Percentiles rank a stretch among this genome's conserved stretches.
Conservation (phyloP, 2,113 vertebrate species). For the Chloropsis hardwickii region DNA sequence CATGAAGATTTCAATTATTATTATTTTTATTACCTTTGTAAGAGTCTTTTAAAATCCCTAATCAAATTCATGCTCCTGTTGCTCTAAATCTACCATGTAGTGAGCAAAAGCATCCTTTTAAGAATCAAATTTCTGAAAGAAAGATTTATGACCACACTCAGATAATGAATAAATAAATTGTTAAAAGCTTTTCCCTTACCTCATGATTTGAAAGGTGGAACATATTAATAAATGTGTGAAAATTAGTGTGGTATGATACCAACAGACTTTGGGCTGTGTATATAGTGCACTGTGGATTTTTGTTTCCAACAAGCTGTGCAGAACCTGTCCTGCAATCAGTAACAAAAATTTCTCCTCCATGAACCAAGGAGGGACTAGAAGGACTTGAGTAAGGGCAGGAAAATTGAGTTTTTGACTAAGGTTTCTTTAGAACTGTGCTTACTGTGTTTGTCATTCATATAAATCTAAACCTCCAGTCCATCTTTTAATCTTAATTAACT, state of each 20-base stretch:
- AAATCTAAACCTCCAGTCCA: not conserved
- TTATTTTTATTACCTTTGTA: not conserved
- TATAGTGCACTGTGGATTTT: not conserved
- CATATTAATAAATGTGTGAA: not conserved
- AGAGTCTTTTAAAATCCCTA: not conserved
- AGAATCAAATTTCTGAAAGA: not conserved
- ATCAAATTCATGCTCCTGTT: not conserved
- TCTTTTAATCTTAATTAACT: not conserved
- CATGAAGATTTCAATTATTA: not conserved
- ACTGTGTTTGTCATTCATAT: not conserved
- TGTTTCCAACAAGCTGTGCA: not conserved
- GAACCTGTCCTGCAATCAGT: rapidly evolving
- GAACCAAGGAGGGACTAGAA: too few species aligned
- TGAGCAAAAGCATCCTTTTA: not conserved
- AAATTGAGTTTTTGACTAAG: not conserved
- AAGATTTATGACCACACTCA: not conserved
- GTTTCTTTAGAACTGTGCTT: not conserved
- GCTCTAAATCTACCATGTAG: not conserved
- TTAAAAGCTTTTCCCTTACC: not conserved
- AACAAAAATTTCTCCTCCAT: not conserved
- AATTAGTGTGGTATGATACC: not conserved
- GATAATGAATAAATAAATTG: not conserved
- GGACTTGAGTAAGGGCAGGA: not conserved
- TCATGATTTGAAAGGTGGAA: not conserved
- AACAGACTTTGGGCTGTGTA: not conserved